Conservation (phyloP, 2,113 vertebrate genomes). For the Dromiciops gliroides region DNA sequence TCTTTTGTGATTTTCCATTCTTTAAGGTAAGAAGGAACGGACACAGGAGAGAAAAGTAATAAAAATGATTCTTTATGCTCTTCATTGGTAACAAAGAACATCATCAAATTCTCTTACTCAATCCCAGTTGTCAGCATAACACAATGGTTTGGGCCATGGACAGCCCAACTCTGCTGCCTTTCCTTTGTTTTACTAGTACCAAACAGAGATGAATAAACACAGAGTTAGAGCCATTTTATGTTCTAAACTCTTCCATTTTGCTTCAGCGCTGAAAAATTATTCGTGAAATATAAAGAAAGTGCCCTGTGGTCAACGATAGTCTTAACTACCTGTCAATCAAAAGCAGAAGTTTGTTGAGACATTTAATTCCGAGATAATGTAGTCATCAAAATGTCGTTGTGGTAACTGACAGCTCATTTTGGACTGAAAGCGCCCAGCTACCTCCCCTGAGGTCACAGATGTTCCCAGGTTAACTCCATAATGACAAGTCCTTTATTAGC, state of each 20-base stretch:
- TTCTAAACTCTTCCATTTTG: slow-evolving; percentile 80
- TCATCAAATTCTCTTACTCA: slow-evolving; percentile 70
- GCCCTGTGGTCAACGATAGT: slow-evolving; percentile 89
- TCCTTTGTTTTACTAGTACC: slow-evolving; percentile 68
- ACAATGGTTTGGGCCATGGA: slow-evolving; percentile 51
- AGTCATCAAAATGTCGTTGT: slow-evolving; percentile 87
- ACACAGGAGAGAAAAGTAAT: background rate
- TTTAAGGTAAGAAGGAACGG: slow-evolving; percentile 57
- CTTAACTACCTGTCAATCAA: slow-evolving; percentile 90
- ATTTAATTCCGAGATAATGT: slow-evolving; percentile 92
- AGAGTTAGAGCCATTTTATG: slow-evolving; percentile 78
- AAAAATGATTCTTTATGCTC: slow-evolving; percentile 64
- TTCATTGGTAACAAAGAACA: slow-evolving; percentile 72
- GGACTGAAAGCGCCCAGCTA: slow-evolving; percentile 84
- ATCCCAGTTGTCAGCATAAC: slow-evolving; percentile 77
- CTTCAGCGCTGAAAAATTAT: slow-evolving; percentile 80
- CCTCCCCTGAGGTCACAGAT: slow-evolving; percentile 87
- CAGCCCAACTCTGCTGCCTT: slow-evolving; percentile 68
- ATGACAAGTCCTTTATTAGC: slow-evolving; percentile 91
- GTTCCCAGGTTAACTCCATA: slow-evolving; percentile 86
- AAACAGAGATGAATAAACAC: slow-evolving; percentile 80
- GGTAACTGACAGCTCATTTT: slow-evolving; percentile 90
- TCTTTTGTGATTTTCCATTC: slow-evolving; percentile 38
- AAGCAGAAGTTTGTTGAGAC: slow-evolving; percentile 88
- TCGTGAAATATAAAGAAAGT: slow-evolving; percentile 87